Conservation (phyloP, 2,888 invertebrate genomes). For the Ennomos quercinarius region DNA sequence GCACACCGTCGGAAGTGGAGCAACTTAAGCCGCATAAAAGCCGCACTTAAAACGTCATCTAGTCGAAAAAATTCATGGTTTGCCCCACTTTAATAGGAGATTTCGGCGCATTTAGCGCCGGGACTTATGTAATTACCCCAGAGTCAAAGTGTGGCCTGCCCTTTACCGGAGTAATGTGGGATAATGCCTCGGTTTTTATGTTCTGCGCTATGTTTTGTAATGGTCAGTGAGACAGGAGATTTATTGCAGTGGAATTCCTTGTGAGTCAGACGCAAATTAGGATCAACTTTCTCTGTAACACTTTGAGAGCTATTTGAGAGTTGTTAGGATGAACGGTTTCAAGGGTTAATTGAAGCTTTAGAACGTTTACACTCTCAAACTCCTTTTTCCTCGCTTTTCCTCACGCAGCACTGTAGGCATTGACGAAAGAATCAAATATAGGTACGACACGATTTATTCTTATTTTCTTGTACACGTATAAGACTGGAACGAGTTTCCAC, state of each 20-base stretch:
- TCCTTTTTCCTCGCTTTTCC: too few relatives aligned
- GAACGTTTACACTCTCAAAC: too few relatives aligned
- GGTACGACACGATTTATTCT: too few relatives aligned
- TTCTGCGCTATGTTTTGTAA: slow-evolving; percentile 40
- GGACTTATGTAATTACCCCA: slow-evolving; percentile 48
- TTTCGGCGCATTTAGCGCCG: slow-evolving; percentile 48
- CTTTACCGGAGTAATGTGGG: slow-evolving; percentile 26
- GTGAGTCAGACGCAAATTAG: slow-evolving; percentile 8
- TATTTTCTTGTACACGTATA: too few relatives aligned
- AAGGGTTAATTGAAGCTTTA: too few relatives aligned
- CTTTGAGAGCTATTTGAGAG: too few relatives aligned
- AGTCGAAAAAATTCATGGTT: slow-evolving; percentile 46
- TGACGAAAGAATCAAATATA: too few relatives aligned
- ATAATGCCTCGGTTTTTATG: slow-evolving; percentile 37
- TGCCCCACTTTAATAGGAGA: slow-evolving; percentile 47
- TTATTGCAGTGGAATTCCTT: slow-evolving; percentile 34
- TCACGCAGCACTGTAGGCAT: too few relatives aligned
- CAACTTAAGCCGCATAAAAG: slow-evolving; percentile 33
- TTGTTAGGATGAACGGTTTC: too few relatives aligned
- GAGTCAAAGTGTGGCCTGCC: slow-evolving; percentile 25
- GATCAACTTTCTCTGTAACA: neutral
- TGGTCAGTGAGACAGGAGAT: slow-evolving; percentile 34
- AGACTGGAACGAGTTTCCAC: too few relatives aligned
- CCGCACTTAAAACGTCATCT: slow-evolving; percentile 33
- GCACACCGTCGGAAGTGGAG: slow-evolving; percentile 28